These are phyloP conservation scores for Pachydiplax longipennis DNA, from an alignment of 2,888 invertebrate species.

Conservation along the genomic window DNA sequence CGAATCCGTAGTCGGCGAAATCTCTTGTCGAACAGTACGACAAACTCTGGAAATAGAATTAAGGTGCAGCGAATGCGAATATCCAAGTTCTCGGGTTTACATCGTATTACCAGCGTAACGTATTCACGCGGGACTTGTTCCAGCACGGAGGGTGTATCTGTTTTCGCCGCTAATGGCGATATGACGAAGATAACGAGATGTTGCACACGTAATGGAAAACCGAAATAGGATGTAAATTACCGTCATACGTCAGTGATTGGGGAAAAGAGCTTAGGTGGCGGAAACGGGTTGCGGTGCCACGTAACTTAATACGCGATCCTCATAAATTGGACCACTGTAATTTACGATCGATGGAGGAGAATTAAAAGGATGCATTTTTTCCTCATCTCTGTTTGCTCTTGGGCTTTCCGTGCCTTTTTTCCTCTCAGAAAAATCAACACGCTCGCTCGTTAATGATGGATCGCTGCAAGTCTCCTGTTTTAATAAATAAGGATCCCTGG, in stretches of 20 bases:
- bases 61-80: not conserved
- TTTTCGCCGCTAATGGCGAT: not conserved
- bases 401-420: too few species aligned
- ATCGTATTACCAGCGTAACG: not conserved
- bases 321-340: not conserved
- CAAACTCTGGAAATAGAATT: not conserved
- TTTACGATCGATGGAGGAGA: not conserved
- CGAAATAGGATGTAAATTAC: not conserved
- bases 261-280: not conserved
- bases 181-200: not conserved
- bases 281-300: not conserved
- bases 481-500: too few species aligned
- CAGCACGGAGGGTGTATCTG: not conserved
- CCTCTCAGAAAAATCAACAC: too few species aligned
- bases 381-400: not conserved
- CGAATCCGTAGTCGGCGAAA: too few species aligned
- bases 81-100: not conserved
- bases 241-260: not conserved
- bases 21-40: too few species aligned
- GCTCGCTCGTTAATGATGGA: too few species aligned
- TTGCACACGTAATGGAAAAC: not conserved
- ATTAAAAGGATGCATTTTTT: not conserved
- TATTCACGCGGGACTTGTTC: not conserved
- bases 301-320: not conserved
- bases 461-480: too few species aligned